These are phyloP conservation scores for Aporophyla nigra DNA, from an alignment of 2,888 invertebrate species.

Conservation along the genomic window DNA sequence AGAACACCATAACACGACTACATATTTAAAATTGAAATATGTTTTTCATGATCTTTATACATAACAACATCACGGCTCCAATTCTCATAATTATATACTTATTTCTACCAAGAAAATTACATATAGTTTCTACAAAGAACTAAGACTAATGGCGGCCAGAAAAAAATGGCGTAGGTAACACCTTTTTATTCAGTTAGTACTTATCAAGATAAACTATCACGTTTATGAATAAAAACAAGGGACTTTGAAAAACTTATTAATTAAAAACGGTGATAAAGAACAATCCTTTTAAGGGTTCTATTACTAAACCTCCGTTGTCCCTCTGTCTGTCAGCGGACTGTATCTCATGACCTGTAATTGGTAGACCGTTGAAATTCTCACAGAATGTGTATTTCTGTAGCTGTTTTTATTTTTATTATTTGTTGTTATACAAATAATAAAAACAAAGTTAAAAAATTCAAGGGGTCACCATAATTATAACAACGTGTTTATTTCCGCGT, in stretches of 20 bases:
- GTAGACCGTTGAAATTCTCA: no score
- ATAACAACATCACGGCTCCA: no score
- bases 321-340: no score
- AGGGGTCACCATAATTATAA: no score
- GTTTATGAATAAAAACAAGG: constrained; percentile 13
- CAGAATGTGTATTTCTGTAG: no score
- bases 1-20: not conserved
- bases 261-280: not conserved
- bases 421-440: no score
- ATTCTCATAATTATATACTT: not conserved
- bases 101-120: not conserved
- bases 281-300: no score
- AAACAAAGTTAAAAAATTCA: no score
- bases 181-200: not conserved
- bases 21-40: not conserved
- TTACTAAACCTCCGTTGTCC: no score
- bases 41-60: not conserved
- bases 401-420: no score
- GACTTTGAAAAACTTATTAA: constrained; percentile 3
- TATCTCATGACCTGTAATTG: no score
- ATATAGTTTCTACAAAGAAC: not conserved
- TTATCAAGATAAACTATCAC: constrained; percentile 9
- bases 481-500: no score
- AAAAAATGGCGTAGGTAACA: not conserved
- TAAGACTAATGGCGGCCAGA: not conserved